Evolutionary conservation across 2,113 vertebrate species (phyloP), one percentile per base, ranked within the genome.

Genomic region (Anguilla rostrata): DNA sequence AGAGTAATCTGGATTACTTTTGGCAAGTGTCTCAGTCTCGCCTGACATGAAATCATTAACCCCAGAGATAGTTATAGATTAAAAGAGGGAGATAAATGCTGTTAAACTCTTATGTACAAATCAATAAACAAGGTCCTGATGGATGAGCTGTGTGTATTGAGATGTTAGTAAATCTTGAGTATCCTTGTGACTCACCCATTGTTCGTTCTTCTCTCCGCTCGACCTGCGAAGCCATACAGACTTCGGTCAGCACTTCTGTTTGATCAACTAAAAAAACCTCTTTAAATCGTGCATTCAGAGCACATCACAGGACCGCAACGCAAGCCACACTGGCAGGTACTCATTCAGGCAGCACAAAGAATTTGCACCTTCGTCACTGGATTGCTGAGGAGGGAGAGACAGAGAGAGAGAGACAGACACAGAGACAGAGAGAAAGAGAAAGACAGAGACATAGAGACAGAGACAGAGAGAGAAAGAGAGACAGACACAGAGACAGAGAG

Each of bases 361-460:
- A 11, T 75, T 14, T n/a, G 4, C 5, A 75, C 71, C 71, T 75
- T 34, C 12, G n/a, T 66, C 71, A 75, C n/a, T 34, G 71, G 26
- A 12, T 1, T 75, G 0, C n/a, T 22, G 63, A 71, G 34, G 2
- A 71, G 22, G 9, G 63, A 71, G 20, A 71, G 22, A 71, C 4
- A n/a, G 26, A 66, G 2, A 71, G 22, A n/a, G 63, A 71, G 20
- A 71, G 22, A 71, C 4, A n/a, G 26, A 66, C 16, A 6, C 41
- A 78, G 57, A 85, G 84, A 79, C 49, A 83, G 88, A 40, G 79
- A 9, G 49, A 84, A 81, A 39, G 22, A 78, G 20, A 49, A 40
- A 29, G 46, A 43, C 6, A 57, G 57, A 84, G 57, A 26, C 4
- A 66, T 40, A n/a, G 40, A 26, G 57, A 85, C 0, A 53, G 11